A percentile compares a stretch with the other conserved stretches of the same genome.
Conservation (phyloP, 2,797 vertebrate species). For the Podarcis siculus region DNA sequence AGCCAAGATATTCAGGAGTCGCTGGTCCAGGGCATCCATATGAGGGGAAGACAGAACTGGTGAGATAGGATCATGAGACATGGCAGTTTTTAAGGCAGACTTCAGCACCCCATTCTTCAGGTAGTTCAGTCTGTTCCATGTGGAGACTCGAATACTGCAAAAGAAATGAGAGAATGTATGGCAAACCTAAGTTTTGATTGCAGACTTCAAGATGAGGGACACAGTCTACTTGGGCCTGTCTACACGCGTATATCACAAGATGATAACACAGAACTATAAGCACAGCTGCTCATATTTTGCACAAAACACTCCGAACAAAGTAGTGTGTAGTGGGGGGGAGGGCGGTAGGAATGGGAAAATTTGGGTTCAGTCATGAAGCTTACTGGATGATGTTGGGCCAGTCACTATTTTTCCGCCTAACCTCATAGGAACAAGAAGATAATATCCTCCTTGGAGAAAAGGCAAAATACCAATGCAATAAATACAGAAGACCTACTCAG, state of each 20-base stretch:
- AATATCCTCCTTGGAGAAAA: not conserved
- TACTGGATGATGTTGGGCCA: not conserved
- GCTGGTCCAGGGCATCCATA: conserved; percentile 89
- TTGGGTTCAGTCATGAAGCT: not conserved
- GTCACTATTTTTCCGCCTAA: not conserved
- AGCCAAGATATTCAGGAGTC: conserved; percentile 87
- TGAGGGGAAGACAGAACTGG: conserved; percentile 89
- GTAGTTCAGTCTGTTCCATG: conserved; percentile 94
- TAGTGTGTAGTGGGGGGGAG: too few relatives aligned
- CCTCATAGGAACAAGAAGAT: not conserved
- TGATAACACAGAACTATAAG: not conserved
- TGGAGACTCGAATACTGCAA: conserved; percentile 93
- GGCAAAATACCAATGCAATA: not conserved
- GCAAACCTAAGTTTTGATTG: not conserved
- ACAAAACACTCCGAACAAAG: not conserved
- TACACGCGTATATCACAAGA: not conserved
- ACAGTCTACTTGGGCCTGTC: not conserved
- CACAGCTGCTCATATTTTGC: not conserved
- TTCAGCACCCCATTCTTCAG: conserved; percentile 89
- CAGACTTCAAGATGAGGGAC: not conserved
- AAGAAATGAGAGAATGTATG: conserved; percentile 32
- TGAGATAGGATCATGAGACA: conserved; percentile 88
- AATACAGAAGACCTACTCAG: not conserved
- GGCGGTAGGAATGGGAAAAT: not conserved
- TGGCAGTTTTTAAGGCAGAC: conserved; percentile 88